Base-by-base conservation (phyloP, 2,113 vertebrate genomes). In the Pelodiscus sinensis region DNA sequence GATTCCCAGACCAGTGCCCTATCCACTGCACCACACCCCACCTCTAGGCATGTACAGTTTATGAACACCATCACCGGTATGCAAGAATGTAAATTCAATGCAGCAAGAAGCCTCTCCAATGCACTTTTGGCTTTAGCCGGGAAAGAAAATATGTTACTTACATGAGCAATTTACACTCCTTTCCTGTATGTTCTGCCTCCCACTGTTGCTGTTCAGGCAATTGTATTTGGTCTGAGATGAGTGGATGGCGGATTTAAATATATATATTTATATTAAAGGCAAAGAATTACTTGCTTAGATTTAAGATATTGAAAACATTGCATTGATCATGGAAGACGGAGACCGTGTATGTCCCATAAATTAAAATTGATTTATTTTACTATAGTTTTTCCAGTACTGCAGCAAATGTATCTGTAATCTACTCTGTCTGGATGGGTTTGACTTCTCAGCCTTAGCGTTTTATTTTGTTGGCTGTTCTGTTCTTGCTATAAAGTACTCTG, bases 331-430 rank as follows among this genome's bases (percentile, higher is more conserved):
- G 56, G 81, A 87, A 84, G 89, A 73, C 52, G 55, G 79, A 83
- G 80, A 24, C 62, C 18, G 14, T 22, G 19, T 51, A 52, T 55
- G 54, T 31, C 62, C 25, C 25, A 15, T 68, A 35, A 54, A 11
- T 84, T 57, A 51, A 80, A 56, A 18, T 71, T 90, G 86, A 44
- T 89, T 91, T 85, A 56, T 95, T 60, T 96, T 93, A 94, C 83
- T 93, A 92, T 13, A 50, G 88, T 95, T 90, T 79, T 95, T 95
- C 84, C 88, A 56, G 81, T 65, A 18, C 38, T 52, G 51, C 52
- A 87, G 85, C 82, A 89, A 71, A 3, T 73, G 87, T 85, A 88
- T 83, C 81, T 25, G 80, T 60, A 19, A 86, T 80, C 58, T 94
- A 50, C 51, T 65, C 85, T 85, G 71, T 84, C 2, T 84, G 82